Evolutionary conservation across 2,888 invertebrate species (phyloP).

Genomic region (Melangyna quadrimaculata): DNA sequence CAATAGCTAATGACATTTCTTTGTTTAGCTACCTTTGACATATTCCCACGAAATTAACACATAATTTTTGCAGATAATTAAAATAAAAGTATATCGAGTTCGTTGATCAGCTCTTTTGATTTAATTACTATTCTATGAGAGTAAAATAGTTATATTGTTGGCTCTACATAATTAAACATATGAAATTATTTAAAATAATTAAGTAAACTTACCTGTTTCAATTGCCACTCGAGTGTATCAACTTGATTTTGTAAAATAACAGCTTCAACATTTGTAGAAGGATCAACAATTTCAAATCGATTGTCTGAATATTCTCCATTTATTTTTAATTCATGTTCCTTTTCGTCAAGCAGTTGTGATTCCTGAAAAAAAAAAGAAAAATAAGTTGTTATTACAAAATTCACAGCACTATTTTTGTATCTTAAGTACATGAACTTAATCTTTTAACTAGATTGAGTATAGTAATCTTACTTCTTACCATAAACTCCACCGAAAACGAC

Average conservation of each 20-base stretch:
- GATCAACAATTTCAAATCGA: slow-evolving; percentile 68
- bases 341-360: slow-evolving; percentile 65
- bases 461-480: slow-evolving; percentile 16
- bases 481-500: neutral
- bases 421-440: slow-evolving; percentile 26
- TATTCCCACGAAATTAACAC: neutral
- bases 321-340: slow-evolving; percentile 27
- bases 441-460: slow-evolving; percentile 29
- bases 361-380: slow-evolving; percentile 57
- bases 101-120: slow-evolving; percentile 70
- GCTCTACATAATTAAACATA: neutral
- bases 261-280: slow-evolving; percentile 82
- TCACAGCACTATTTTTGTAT: neutral
- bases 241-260: slow-evolving; percentile 85
- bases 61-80: neutral
- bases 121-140: neutral
- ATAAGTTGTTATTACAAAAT: slow-evolving; percentile 24
- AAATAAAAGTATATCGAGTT: slow-evolving; percentile 5
- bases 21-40: neutral
- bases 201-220: slow-evolving; percentile 84
- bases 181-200: neutral
- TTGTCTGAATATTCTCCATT: slow-evolving; percentile 53
- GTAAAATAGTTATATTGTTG: neutral
- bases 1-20: neutral
- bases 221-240: slow-evolving; percentile 87